Evolutionary conservation across 2,113 vertebrate genomes (phyloP).

Genomic region (Numenius arquata): DNA sequence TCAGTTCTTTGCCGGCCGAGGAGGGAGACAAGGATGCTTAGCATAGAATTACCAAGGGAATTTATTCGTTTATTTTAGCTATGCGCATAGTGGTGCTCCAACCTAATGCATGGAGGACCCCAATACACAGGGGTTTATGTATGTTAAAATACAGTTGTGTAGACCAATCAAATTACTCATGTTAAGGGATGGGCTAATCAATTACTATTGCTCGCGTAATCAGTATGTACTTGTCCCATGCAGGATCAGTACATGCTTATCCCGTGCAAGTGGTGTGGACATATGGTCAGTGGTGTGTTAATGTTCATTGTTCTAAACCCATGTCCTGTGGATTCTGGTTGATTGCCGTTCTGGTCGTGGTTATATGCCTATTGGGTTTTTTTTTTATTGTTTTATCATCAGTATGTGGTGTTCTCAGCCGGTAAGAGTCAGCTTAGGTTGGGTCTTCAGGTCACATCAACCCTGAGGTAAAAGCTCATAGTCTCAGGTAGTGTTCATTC

Average conservation of each 20-base stretch:
- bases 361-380: not conserved
- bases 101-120: not conserved
- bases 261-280: not conserved
- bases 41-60: not conserved
- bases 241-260: not conserved
- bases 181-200: not conserved
- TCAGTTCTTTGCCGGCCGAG: not conserved
- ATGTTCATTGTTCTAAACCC: not conserved
- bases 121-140: not conserved
- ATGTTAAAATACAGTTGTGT: not conserved
- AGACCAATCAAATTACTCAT: not conserved
- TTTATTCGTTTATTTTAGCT: not conserved
- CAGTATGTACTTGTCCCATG: not conserved
- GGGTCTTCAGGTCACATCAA: not conserved
- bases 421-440: not conserved
- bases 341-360: not conserved
- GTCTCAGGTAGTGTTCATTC: not conserved
- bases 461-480: not conserved
- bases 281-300: too few species aligned
- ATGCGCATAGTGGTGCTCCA: not conserved
- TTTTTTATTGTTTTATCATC: not conserved
- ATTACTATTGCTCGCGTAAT: not conserved
- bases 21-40: not conserved
- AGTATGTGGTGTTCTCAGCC: not conserved
- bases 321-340: not conserved